Evolutionary conservation across 1,140 invertebrate genomes (phyloP).

Genomic region (Ditylenchus dipsaci): DNA sequence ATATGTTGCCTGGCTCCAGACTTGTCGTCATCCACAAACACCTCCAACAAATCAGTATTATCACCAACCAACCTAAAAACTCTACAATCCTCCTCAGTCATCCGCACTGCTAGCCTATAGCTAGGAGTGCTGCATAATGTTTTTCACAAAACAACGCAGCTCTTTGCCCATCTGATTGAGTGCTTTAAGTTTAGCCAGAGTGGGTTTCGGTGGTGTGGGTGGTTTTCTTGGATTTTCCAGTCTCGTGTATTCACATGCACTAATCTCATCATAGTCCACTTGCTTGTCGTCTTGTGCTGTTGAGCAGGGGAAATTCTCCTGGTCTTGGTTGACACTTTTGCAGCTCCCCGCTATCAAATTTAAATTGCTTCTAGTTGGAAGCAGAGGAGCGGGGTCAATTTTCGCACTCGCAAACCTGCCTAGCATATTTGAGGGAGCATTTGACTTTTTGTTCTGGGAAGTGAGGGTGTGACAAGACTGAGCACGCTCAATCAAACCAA

Average conservation of each 20-base stretch:
- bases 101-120: background rate
- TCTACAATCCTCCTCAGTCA: background rate
- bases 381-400: conserved; percentile 11
- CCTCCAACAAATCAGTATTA: no score
- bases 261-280: background rate
- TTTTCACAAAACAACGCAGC: background rate
- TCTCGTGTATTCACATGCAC: background rate
- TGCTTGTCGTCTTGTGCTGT: background rate
- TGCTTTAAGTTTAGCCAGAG: background rate
- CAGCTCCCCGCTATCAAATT: background rate
- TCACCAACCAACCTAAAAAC: background rate
- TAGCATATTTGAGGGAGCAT: background rate
- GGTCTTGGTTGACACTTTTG: no score
- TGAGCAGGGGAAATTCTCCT: background rate
- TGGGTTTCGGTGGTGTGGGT: background rate
- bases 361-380: background rate
- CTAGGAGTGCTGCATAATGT: background rate
- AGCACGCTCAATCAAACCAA: background rate
- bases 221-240: background rate
- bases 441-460: background rate
- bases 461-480: conserved; percentile 3
- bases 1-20: no score
- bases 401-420: background rate
- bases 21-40: no score
- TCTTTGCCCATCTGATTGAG: background rate